Conservation (phyloP, 2,113 vertebrate genomes). For the Alouatta palliata region DNA sequence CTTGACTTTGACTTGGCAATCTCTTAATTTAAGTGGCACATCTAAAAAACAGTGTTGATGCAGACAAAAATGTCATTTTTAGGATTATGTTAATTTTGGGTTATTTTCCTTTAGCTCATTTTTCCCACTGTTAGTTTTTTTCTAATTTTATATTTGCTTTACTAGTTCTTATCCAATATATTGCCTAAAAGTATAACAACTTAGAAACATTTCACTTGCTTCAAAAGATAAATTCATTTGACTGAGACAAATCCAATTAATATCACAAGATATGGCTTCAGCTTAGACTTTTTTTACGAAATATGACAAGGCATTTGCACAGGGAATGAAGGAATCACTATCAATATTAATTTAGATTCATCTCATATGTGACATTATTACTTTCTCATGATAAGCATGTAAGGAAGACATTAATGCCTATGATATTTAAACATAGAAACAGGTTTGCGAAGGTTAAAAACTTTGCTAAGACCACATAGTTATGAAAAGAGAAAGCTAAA, state of each 20-base stretch:
- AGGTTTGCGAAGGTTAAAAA: not conserved
- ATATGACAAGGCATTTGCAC: not conserved
- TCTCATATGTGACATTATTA: not conserved
- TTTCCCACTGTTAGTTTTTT: not conserved
- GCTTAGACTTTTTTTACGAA: not conserved
- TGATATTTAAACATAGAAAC: not conserved
- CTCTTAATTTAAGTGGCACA: not conserved
- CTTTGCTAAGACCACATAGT: not conserved
- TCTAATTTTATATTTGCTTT: not conserved
- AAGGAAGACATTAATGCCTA: not conserved
- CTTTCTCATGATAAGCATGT: not conserved
- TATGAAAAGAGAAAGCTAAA: not conserved
- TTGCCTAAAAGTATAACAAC: not conserved
- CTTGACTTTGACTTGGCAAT: not conserved
- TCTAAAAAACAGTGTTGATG: not conserved
- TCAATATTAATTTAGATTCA: not conserved
- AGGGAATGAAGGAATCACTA: not conserved
- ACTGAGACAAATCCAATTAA: not conserved
- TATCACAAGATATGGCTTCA: not conserved
- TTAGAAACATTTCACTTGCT: not conserved
- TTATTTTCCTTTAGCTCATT: constrained; percentile 24
- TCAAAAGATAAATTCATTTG: not conserved
- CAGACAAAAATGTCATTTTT: constrained; percentile 5
- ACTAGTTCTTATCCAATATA: not conserved
- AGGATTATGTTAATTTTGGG: not conserved